Percentiles rank a stretch among this genome's conserved stretches.
These are phyloP conservation scores for Portevinia maculata DNA, from an alignment of 2,888 invertebrate species.

Conservation along the genomic window DNA sequence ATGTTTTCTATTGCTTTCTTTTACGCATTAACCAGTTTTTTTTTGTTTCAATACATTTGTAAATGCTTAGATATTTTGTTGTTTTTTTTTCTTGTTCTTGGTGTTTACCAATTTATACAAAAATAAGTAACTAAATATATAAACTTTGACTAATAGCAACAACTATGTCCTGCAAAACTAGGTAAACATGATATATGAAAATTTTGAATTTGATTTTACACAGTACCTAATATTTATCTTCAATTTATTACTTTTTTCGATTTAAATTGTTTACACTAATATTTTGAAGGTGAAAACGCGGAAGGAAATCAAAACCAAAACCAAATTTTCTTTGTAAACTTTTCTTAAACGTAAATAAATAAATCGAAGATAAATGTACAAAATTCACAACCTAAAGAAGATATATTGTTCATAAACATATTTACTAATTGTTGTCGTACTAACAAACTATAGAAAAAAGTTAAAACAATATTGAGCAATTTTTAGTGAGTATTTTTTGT, in stretches of 20 bases:
- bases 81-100: constrained; percentile 26
- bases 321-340: constrained; percentile 35
- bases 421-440: constrained; percentile 51
- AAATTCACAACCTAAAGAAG: constrained; percentile 64
- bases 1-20: constrained; percentile 5
- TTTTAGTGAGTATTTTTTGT: constrained; percentile 62
- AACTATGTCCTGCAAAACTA: constrained; percentile 52
- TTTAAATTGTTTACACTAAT: constrained; percentile 2
- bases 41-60: constrained; percentile 19
- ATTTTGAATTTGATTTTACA: constrained; percentile 47
- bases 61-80: constrained; percentile 19
- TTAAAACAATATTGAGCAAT: constrained; percentile 58
- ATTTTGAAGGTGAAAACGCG: constrained; percentile 9
- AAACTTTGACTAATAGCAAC: constrained; percentile 54
- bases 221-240: constrained; percentile 54
- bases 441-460: constrained; percentile 50
- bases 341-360: constrained; percentile 48
- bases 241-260: constrained; percentile 45
- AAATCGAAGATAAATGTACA: constrained; percentile 73
- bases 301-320: constrained; percentile 27
- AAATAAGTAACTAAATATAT: constrained; percentile 61
- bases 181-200: constrained; percentile 42
- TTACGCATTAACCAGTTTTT: constrained; percentile 10
- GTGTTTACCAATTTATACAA: constrained; percentile 56
- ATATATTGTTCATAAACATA: constrained; percentile 51